Conservation (phyloP, 1,140 invertebrate species). For the Leptopilina clavipes region DNA sequence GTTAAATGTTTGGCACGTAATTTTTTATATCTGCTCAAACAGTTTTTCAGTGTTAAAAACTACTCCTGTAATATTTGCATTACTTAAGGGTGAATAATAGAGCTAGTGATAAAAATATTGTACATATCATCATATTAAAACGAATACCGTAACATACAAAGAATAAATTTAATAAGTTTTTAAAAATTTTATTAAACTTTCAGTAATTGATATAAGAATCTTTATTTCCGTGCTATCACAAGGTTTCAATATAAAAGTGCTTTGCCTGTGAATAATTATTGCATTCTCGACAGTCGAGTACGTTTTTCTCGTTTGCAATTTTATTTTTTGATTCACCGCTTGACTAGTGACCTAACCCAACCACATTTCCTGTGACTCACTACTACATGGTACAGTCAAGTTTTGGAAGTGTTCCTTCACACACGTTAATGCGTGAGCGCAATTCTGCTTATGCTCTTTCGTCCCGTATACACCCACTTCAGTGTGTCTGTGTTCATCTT, state of each 20-base stretch:
- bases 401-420: slow-evolving; percentile 52
- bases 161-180: background rate
- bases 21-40: too few species aligned
- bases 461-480: slow-evolving; percentile 38
- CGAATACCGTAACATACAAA: too few species aligned
- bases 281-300: background rate
- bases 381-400: slow-evolving; percentile 49
- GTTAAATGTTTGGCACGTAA: too few species aligned
- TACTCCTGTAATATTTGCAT: too few species aligned
- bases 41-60: too few species aligned
- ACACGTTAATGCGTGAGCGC: slow-evolving; percentile 52
- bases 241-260: background rate
- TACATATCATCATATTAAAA: too few species aligned
- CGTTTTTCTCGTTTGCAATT: background rate
- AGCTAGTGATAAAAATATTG: too few species aligned
- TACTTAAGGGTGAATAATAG: too few species aligned
- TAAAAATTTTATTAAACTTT: background rate
- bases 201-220: too few species aligned
- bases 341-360: slow-evolving; percentile 4
- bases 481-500: slow-evolving; percentile 54
- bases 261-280: background rate
- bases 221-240: too few species aligned
- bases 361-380: slow-evolving; percentile 49
- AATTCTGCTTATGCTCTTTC: slow-evolving; percentile 55
- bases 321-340: background rate